phyloP scores from a whole-genome alignment of 2,888 invertebrate genomes.

The Barypeithes pellucidus region DNA sequence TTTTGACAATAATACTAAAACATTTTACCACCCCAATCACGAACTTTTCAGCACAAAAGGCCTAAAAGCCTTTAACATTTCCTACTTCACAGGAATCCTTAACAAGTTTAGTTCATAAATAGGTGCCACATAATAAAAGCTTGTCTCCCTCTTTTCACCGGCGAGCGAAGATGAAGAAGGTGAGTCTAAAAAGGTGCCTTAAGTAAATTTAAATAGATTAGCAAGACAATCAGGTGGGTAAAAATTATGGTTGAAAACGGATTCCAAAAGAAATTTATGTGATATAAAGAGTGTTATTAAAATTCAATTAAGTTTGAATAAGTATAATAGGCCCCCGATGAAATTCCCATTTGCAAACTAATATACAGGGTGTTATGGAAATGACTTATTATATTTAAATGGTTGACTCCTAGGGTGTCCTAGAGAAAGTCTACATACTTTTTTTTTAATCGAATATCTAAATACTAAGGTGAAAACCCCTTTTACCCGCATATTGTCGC shows the following conservation, averaged over 20 bases:
- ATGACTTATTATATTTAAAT: no score
- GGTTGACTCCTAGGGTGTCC: no score
- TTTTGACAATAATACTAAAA: constrained; percentile 23
- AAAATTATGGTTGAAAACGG: constrained; percentile 8
- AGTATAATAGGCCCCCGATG: no score
- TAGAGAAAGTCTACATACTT: no score
- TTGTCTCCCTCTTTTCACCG: constrained; percentile 21
- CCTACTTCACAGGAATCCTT: constrained; percentile 22
- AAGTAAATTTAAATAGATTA: constrained; percentile 28
- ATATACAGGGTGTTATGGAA: no score
- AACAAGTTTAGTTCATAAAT: constrained; percentile 27
- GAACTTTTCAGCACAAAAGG: constrained; percentile 23
- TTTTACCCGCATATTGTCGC: no score
- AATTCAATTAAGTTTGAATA: neutral
- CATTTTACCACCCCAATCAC: constrained; percentile 25
- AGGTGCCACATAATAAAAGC: constrained; percentile 24
- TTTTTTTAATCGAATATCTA: no score
- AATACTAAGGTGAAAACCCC: no score
- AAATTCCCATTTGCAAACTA: no score
- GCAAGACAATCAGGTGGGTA: constrained; percentile 21
- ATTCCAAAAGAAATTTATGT: constrained; percentile 5
- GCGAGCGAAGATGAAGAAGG: constrained; percentile 17
- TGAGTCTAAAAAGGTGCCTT: constrained; percentile 17
- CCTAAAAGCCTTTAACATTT: constrained; percentile 20
- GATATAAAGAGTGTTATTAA: constrained; percentile 1